Percentiles rank a stretch among this genome's conserved stretches.
Conservation (phyloP, 2,797 vertebrate species). For the Coracias cyanogaster region DNA sequence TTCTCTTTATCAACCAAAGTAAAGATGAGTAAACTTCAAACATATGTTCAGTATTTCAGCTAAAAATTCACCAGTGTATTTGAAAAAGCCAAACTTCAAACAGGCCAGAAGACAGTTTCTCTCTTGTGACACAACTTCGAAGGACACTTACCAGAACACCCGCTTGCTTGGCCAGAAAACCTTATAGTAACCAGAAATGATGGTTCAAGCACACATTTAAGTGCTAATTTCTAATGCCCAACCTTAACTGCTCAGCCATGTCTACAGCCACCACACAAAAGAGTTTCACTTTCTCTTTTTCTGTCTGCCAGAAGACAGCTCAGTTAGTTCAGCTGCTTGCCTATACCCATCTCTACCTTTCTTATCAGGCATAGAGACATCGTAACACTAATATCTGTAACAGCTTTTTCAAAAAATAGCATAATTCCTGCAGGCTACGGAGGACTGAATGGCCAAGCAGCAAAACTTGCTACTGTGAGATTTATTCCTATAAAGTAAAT, state of each 20-base stretch:
- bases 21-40: constrained; percentile 38
- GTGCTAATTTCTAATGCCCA: not conserved
- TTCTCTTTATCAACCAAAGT: constrained; percentile 12
- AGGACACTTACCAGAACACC: constrained; percentile 11
- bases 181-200: not conserved
- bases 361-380: not conserved
- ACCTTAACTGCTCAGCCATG: not conserved
- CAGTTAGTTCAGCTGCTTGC: not conserved
- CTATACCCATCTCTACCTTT: not conserved
- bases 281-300: not conserved
- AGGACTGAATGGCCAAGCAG: not conserved
- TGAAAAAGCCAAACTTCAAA: not conserved
- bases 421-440: constrained; percentile 6
- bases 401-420: constrained; percentile 23
- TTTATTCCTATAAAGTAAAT: constrained; percentile 2
- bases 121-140: not conserved
- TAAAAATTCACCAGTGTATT: not conserved
- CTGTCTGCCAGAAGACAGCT: not conserved
- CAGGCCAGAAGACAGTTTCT: constrained; percentile 13
- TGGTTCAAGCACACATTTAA: not conserved
- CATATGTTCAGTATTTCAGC: not conserved
- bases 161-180: not conserved
- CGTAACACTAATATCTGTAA: not conserved
- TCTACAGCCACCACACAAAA: not conserved
- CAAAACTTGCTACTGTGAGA: constrained; percentile 1